A percentile compares a stretch with the other conserved stretches of the same genome.
Evolutionary conservation across 53 echinoderm and acorn worm genomes (phyloP).

Genomic region (Paracentrotus lividus): DNA sequence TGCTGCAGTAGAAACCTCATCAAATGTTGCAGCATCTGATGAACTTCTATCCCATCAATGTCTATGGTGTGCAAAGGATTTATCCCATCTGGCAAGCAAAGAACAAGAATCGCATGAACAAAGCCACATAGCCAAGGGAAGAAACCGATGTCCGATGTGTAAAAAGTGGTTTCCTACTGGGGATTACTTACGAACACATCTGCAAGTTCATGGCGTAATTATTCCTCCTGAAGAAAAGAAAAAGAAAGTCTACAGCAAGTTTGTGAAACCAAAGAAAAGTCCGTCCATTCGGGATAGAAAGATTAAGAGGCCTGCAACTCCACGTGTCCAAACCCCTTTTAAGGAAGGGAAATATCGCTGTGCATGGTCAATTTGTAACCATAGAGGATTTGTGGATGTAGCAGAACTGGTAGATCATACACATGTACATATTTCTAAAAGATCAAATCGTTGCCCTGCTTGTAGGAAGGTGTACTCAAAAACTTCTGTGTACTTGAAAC

Average conservation of each 20-base stretch:
- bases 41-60: neutral
- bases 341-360: neutral
- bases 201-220: neutral
- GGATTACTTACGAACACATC: neutral
- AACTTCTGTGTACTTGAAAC: too few species aligned
- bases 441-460: slow-evolving; percentile 1
- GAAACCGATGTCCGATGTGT: slow-evolving; percentile 15
- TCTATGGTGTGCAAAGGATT: neutral
- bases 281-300: neutral
- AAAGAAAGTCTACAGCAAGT: neutral
- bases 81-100: too few species aligned
- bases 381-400: neutral
- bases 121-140: neutral
- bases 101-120: neutral
- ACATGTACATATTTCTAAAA: neutral
- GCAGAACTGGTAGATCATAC: neutral
- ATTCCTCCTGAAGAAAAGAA: neutral
- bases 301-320: neutral
- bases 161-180: neutral
- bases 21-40: neutral
- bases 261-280: neutral
- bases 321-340: neutral
- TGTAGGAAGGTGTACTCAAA: neutral
- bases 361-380: neutral
- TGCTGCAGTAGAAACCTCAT: neutral